Percentiles rank a stretch among this genome's conserved stretches.
Evolutionary conservation across 1,140 invertebrate species (phyloP).

Genomic region (Brachionus rubens): DNA sequence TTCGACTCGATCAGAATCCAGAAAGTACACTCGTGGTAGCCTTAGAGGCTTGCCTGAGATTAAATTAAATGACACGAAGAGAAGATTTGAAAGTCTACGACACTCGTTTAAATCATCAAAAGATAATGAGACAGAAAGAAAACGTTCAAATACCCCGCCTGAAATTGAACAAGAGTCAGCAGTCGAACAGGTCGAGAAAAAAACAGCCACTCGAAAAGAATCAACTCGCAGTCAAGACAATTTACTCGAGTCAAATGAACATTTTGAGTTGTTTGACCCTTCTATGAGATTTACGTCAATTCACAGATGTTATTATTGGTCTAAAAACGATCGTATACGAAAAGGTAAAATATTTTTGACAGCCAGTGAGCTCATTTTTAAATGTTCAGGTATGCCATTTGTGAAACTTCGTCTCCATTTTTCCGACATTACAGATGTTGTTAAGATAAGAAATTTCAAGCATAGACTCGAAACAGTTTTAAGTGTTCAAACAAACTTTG

Average conservation of each 20-base stretch:
- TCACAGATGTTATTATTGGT: slow-evolving; percentile 23
- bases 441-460: slow-evolving; percentile 20
- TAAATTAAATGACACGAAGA: neutral
- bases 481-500: neutral
- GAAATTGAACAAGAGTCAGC: too few relatives aligned
- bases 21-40: neutral
- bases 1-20: neutral
- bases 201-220: too few relatives aligned
- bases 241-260: neutral
- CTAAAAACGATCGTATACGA: neutral
- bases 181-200: too few relatives aligned
- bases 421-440: neutral
- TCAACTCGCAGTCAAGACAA: too few relatives aligned
- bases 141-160: too few relatives aligned
- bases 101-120: neutral
- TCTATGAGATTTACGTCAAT: neutral
- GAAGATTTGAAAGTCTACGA: neutral
- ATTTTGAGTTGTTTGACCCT: neutral
- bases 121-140: neutral
- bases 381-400: slow-evolving; percentile 6
- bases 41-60: neutral
- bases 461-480: slow-evolving; percentile 21
- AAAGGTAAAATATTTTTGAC: slow-evolving; percentile 31
- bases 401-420: neutral
- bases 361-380: neutral